Percentiles rank a stretch among this genome's conserved stretches.
These are phyloP conservation scores for Nephrocerus scutellatus DNA, from an alignment of 2,888 invertebrate species.

Conservation along the genomic window DNA sequence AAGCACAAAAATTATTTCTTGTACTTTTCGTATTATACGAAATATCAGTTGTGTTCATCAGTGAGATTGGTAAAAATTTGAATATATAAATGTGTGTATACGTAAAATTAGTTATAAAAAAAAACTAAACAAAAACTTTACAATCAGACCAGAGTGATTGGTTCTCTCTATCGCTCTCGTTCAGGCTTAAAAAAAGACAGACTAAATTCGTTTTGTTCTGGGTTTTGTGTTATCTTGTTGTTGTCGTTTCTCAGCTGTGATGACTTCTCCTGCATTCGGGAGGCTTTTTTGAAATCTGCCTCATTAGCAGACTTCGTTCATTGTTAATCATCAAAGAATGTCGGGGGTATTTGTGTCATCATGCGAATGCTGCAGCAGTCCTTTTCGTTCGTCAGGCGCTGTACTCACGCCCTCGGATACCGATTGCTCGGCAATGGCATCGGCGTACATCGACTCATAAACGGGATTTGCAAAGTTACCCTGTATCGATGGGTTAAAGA, in stretches of 20 bases:
- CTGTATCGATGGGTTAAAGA: constrained; percentile 33
- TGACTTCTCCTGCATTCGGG: too few species aligned
- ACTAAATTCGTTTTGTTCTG: not conserved
- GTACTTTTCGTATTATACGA: too few species aligned
- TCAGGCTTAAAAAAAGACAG: too few species aligned
- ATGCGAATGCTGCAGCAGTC: constrained; percentile 50
- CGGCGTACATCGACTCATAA: constrained; percentile 72
- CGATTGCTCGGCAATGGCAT: constrained; percentile 37
- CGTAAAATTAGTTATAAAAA: too few species aligned
- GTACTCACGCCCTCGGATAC: constrained; percentile 39
- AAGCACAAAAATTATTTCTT: too few species aligned
- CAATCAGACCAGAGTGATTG: too few species aligned
- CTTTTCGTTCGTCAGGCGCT: constrained; percentile 52
- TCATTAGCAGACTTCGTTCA: constrained; percentile 34
- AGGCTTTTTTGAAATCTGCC: constrained; percentile 17
- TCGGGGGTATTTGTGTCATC: constrained; percentile 49
- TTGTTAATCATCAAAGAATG: constrained; percentile 46
- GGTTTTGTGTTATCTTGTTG: constrained; percentile 8
- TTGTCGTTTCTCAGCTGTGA: constrained; percentile 7
- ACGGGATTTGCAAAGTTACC: constrained; percentile 82
- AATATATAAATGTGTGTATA: too few species aligned
- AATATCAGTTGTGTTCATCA: too few species aligned
- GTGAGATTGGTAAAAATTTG: too few species aligned
- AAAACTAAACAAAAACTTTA: too few species aligned
- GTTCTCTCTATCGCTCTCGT: too few species aligned